A percentile compares a stretch with the other conserved stretches of the same genome.
These are phyloP conservation scores for Parasteatoda tepidariorum DNA, from an alignment of 1,140 invertebrate species.

Conservation along the genomic window DNA sequence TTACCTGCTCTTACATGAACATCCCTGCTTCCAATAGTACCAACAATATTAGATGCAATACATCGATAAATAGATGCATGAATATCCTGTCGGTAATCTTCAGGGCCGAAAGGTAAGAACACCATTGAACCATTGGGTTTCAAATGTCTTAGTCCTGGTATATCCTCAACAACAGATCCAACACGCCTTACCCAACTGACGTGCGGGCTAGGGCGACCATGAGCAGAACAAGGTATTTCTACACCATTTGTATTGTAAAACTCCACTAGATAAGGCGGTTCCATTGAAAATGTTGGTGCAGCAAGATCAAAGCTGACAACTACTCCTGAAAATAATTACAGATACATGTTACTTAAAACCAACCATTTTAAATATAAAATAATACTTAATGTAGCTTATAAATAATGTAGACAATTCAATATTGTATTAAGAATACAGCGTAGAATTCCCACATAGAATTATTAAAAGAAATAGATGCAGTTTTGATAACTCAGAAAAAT, in stretches of 20 bases:
- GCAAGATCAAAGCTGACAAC: slow-evolving; percentile 19
- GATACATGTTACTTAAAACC: too few relatives aligned
- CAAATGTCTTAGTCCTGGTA: slow-evolving; percentile 79
- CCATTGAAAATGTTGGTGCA: slow-evolving; percentile 41
- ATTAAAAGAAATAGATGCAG: too few relatives aligned
- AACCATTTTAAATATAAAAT: too few relatives aligned
- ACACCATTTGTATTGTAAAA: slow-evolving; percentile 55
- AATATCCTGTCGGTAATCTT: slow-evolving; percentile 72
- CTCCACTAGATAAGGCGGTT: slow-evolving; percentile 42
- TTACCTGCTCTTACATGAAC: slow-evolving; percentile 93
- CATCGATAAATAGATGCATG: slow-evolving; percentile 77
- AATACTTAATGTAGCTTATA: too few relatives aligned
- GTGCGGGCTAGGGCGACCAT: slow-evolving; percentile 94
- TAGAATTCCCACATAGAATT: too few relatives aligned
- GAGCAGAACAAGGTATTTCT: slow-evolving; percentile 79
- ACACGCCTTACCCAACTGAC: slow-evolving; percentile 82
- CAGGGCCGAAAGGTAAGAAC: slow-evolving; percentile 66
- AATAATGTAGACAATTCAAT: too few relatives aligned
- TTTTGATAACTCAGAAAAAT: too few relatives aligned
- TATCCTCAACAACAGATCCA: slow-evolving; percentile 68
- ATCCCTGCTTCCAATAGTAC: slow-evolving; percentile 89
- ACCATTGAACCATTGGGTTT: slow-evolving; percentile 68
- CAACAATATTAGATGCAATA: slow-evolving; percentile 86
- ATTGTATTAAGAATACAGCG: too few relatives aligned
- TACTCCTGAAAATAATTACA: slow-evolving; percentile 21